Evolutionary conservation across 2,888 invertebrate genomes (phyloP).

Genomic region (Altica lythri): DNA sequence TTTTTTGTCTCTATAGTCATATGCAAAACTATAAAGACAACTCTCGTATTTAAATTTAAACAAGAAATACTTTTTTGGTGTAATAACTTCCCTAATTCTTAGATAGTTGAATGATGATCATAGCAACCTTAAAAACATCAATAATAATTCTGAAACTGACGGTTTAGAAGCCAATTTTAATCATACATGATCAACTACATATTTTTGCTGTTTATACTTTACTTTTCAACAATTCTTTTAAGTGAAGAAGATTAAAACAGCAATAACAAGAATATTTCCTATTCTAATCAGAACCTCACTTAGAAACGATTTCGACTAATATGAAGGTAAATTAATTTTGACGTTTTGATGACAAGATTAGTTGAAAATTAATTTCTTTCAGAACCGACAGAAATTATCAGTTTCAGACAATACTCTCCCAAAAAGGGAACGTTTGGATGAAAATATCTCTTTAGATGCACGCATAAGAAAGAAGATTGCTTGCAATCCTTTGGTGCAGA

Average conservation of each 20-base stretch:
- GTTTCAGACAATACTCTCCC: conserved; percentile 38
- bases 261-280: neutral
- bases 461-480: conserved; percentile 35
- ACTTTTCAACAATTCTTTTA: conserved; percentile 1
- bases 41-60: too few relatives aligned
- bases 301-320: conserved; percentile 4
- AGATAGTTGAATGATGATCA: too few relatives aligned
- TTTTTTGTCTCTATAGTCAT: too few relatives aligned
- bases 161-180: neutral
- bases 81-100: too few relatives aligned
- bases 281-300: neutral
- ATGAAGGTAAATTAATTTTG: conserved; percentile 15
- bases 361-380: conserved; percentile 26
- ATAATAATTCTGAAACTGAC: neutral
- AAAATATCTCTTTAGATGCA: conserved; percentile 30
- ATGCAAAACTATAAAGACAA: too few relatives aligned
- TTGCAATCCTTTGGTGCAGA: conserved; percentile 41
- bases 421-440: conserved; percentile 30
- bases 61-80: too few relatives aligned
- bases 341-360: conserved; percentile 6
- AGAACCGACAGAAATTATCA: conserved; percentile 43
- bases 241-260: conserved; percentile 4
- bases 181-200: conserved; percentile 2
- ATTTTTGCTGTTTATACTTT: conserved; percentile 2
- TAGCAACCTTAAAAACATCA: conserved; percentile 12